Evolutionary conservation across 2,113 vertebrate genomes (phyloP).

Genomic region (Antennarius striatus): DNA sequence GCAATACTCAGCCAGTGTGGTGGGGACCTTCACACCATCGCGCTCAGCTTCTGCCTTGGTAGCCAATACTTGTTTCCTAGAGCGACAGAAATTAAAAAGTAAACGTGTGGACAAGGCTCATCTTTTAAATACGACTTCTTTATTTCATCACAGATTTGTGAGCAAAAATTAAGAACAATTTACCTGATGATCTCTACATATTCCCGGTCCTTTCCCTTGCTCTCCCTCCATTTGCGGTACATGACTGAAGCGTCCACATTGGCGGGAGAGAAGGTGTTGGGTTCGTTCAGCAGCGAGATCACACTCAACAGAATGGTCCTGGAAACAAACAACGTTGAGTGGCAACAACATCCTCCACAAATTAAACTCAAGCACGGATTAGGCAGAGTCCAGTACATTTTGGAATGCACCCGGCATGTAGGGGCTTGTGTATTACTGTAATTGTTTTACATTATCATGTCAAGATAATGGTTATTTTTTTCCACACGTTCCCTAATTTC

Average conservation of each 20-base stretch:
- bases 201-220: slow-evolving; percentile 82
- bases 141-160: background rate
- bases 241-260: slow-evolving; percentile 83
- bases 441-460: too few relatives aligned
- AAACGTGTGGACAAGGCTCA: background rate
- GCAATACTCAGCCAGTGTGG: slow-evolving; percentile 94
- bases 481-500: too few relatives aligned
- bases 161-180: background rate
- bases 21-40: slow-evolving; percentile 95
- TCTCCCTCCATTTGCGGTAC: slow-evolving; percentile 84
- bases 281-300: slow-evolving; percentile 81
- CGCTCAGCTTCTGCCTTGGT: slow-evolving; percentile 93
- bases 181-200: slow-evolving; percentile 83
- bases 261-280: slow-evolving; percentile 82
- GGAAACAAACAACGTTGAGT: slow-evolving; percentile 19
- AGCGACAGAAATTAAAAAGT: slow-evolving; percentile 7
- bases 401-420: too few relatives aligned
- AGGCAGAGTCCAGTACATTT: background rate
- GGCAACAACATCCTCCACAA: background rate
- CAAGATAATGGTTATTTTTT: too few relatives aligned
- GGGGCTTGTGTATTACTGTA: too few relatives aligned
- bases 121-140: too few relatives aligned
- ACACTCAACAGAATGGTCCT: slow-evolving; percentile 83
- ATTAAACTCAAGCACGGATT: background rate
- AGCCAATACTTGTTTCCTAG: slow-evolving; percentile 92